Conservation (phyloP, 2,113 vertebrate genomes). For the Chamaea fasciata region DNA sequence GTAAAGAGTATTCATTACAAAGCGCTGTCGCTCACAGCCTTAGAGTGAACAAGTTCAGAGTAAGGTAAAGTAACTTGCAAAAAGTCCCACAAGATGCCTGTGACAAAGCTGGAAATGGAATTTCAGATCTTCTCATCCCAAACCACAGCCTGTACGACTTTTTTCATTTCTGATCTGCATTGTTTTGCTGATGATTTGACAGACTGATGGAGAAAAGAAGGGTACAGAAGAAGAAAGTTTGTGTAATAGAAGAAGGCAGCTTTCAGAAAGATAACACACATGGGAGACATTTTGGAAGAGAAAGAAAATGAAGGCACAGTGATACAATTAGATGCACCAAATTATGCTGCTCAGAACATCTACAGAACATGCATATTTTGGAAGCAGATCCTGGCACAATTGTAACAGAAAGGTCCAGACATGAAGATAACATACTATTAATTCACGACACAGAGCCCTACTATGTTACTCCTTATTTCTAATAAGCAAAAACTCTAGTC, state of each 20-base stretch:
- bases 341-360: not conserved
- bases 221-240: not conserved
- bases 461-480: not conserved
- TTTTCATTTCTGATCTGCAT: not conserved
- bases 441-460: not conserved
- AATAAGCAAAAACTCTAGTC: not conserved
- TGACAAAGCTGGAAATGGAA: not conserved
- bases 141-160: not conserved
- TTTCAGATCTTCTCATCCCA: constrained; percentile 1
- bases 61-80: not conserved
- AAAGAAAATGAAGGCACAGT: not conserved
- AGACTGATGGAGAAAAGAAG: not conserved
- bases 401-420: not conserved
- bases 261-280: not conserved
- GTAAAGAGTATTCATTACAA: not conserved
- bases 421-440: not conserved
- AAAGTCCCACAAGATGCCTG: not conserved
- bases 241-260: not conserved
- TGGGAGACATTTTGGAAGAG: not conserved
- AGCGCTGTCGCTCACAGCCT: not conserved
- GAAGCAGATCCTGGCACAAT: not conserved
- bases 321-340: not conserved
- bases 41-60: not conserved
- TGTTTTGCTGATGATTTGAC: not conserved
- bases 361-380: not conserved